phyloP scores from a whole-genome alignment of 2,888 invertebrate species.

The Drosophila neutralis region DNA sequence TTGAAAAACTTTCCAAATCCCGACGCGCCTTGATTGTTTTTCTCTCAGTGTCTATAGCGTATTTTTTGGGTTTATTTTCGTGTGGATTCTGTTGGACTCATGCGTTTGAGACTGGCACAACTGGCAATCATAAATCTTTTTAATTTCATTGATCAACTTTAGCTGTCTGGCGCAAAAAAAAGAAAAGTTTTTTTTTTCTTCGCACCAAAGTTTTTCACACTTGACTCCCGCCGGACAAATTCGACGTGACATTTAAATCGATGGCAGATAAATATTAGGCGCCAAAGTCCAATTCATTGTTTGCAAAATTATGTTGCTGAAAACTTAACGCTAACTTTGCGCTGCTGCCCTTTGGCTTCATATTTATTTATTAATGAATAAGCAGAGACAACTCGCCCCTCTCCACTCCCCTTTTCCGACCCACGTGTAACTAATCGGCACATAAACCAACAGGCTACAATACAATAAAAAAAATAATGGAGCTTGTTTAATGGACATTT shows the following conservation, averaged over 20 bases:
- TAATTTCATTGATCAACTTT: constrained; percentile 81
- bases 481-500: constrained; percentile 67
- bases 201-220: constrained; percentile 70
- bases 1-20: constrained; percentile 62
- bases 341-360: constrained; percentile 3
- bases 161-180: constrained; percentile 3
- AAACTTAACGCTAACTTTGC: constrained; percentile 54
- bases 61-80: not conserved
- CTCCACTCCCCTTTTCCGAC: not conserved
- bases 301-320: constrained; percentile 65
- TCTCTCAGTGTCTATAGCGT: not conserved
- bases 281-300: constrained; percentile 67
- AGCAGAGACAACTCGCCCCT: not conserved
- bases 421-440: constrained; percentile 39
- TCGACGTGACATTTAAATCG: constrained; percentile 74
- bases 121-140: constrained; percentile 78
- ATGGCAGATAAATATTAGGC: constrained; percentile 73
- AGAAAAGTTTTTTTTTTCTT: constrained; percentile 20
- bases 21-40: constrained; percentile 59
- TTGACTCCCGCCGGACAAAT: constrained; percentile 73
- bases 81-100: constrained; percentile 37
- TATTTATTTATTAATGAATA: constrained; percentile 57
- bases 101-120: constrained; percentile 59
- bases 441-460: constrained; percentile 44
- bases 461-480: constrained; percentile 32